Base-by-base conservation (phyloP, 2,888 invertebrate genomes). In the Cosmia pyralina region DNA sequence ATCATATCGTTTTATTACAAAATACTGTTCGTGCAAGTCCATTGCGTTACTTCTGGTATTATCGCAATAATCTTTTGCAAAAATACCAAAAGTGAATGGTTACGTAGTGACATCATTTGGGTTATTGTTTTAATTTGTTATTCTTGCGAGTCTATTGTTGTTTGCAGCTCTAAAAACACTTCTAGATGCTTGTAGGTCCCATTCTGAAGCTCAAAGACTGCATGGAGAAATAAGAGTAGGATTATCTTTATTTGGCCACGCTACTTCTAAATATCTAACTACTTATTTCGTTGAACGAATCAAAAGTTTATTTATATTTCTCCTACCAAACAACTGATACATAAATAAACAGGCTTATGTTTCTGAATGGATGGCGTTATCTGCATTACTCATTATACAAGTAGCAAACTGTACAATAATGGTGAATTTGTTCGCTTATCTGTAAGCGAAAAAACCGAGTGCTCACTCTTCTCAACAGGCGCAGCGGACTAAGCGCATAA, bases 31-130 rank as follows among this genome's bases (percentile, higher is more conserved):
- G 48, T 63, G 48, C 48, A 76, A 55, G 59, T 69, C 67, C 4
- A 58, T 82, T 67, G 41, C 44, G 55, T 65, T 64, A 46, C 50
- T n/a, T 41, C 66, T 58, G 4, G 19, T 58, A 34, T 5, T 63
- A 58, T 76, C 11, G 72, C 53, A 82, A 82, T 50, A 72, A 65
- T 65, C 34, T 66, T 82, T 70, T 66, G 53, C 53, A 58, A 72
- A 82, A 82, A 57, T 57, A 60, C 22, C 57, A 65, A 68, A 79
- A 79, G 67, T 44, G 72, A 79, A 83, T 55, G 65, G 50, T 79
- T 52, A n/a, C 22, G 4, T 28, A 48, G 65, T 69, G 53, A 55
- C 67, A 62, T 72, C 48, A 64, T 72, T 67, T 60, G 11, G 64
- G 34, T 82, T 65, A 64, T 77, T 77, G 38, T 66, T 66, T 66